Evolutionary conservation across 2,113 vertebrate species (phyloP), one percentile per base, ranked within the genome.

Genomic region (Marmota monax): DNA sequence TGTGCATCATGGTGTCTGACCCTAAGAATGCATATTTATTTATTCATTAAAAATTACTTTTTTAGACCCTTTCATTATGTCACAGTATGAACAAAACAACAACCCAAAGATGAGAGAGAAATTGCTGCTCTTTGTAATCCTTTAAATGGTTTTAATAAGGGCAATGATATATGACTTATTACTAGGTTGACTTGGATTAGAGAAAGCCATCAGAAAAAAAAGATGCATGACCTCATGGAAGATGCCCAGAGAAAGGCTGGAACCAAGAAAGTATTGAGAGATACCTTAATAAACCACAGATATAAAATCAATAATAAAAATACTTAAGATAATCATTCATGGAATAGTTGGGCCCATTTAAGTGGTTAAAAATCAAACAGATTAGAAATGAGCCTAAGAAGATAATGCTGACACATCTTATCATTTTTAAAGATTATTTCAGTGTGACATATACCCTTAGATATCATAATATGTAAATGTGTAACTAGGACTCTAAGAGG

Each of bases 11-110:
- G 48, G 48, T 13, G 10, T 13, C 48, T 51, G 48, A 63, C 27
- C 32, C 16, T 88, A 94, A 92, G 84, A 88, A 90, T 37, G 82
- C 2, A 85, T 39, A 69, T 82, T 88, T 93, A 80, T 48, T 84
- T 96, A 90, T 25, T 82, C 53, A 70, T 61, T 93, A 22, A 77
- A 86, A 88, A 83, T 84, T 42, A 16, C 7, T 78, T 78, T 78
- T 67, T 87, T 65, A 48, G 65, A 29, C 2, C 73, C 2, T 92
- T 92, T 32, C 0, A 79, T 17, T 88, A 88, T 2, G 17, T 53
- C 23, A 77, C 7, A 73, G 6, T 9, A 67, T 37, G 23, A 58
- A 58, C 6, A 58, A 22, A 58, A 58, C 56, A 58, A 11, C 2
- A 63, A 63, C 8, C 61, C 65, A n/a, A 61, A 51, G 63, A 20